Percentiles rank a stretch among this genome's conserved stretches.
These are phyloP conservation scores for Protobothrops flavoviridis DNA, from an alignment of 2,113 vertebrate species.

Conservation along the genomic window DNA sequence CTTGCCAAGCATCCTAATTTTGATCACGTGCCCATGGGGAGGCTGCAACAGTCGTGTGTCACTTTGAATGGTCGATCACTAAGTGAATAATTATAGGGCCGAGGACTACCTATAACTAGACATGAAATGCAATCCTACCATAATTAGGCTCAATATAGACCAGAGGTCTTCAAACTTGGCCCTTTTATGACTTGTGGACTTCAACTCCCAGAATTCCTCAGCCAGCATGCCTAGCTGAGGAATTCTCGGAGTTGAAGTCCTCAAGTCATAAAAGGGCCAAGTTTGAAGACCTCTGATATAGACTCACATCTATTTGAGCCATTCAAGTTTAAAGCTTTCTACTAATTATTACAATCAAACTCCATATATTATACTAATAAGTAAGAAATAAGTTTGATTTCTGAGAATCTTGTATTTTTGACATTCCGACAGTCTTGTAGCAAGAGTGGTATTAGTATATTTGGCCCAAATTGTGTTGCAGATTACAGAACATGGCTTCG, in stretches of 20 bases:
- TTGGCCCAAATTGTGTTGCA: neutral
- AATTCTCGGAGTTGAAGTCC: no score
- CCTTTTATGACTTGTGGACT: no score
- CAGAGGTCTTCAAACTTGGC: no score
- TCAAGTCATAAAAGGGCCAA: no score
- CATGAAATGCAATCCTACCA: neutral
- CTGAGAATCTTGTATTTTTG: neutral
- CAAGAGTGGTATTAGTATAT: neutral
- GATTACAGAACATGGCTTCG: neutral
- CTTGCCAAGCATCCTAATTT: neutral
- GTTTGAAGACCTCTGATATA: neutral
- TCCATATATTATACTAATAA: neutral
- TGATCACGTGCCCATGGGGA: neutral
- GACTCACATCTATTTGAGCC: neutral
- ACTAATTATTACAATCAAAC: neutral
- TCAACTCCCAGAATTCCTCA: no score
- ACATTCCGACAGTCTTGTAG: neutral
- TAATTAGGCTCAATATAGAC: neutral
- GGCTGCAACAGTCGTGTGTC: neutral
- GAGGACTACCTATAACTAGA: neutral
- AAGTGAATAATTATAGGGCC: neutral
- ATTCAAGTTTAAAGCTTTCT: neutral
- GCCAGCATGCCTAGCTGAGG: no score
- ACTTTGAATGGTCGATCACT: neutral
- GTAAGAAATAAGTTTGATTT: neutral